Conservation (phyloP, 2,113 vertebrate species). For the Thamnaconus septentrionalis region DNA sequence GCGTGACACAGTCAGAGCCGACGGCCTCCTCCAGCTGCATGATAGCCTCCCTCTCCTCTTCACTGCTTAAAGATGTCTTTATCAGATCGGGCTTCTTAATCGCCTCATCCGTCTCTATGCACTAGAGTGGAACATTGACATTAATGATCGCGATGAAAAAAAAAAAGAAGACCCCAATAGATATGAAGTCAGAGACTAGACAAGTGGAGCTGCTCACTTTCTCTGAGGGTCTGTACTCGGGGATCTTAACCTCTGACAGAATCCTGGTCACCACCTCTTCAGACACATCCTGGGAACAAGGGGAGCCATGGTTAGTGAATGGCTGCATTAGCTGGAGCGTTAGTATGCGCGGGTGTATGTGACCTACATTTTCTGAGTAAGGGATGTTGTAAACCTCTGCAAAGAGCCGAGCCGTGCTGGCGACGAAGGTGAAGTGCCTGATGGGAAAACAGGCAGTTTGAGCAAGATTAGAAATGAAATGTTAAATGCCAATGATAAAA, state of each 20-base stretch:
- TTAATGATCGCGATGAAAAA: not conserved
- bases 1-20: constrained; percentile 72
- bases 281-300: constrained; percentile 79
- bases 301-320: constrained; percentile 3
- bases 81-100: constrained; percentile 87
- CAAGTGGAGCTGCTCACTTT: constrained; percentile 78
- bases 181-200: not conserved
- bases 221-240: constrained; percentile 89
- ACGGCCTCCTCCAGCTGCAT: constrained; percentile 85
- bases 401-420: constrained; percentile 88
- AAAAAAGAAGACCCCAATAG: not conserved
- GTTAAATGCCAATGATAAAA: not conserved
- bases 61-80: constrained; percentile 86
- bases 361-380: constrained; percentile 84
- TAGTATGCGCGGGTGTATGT: not conserved
- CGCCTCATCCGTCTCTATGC: constrained; percentile 92
- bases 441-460: constrained; percentile 35
- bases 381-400: constrained; percentile 86
- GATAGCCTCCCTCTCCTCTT: constrained; percentile 92
- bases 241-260: constrained; percentile 82
- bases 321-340: not conserved
- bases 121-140: constrained; percentile 66
- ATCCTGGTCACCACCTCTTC: constrained; percentile 79
- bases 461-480: not conserved
- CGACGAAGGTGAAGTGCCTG: constrained; percentile 91